A percentile compares a stretch with the other conserved stretches of the same genome.
Evolutionary conservation across 2,113 vertebrate species (phyloP).

Genomic region (Salvator merianae): DNA sequence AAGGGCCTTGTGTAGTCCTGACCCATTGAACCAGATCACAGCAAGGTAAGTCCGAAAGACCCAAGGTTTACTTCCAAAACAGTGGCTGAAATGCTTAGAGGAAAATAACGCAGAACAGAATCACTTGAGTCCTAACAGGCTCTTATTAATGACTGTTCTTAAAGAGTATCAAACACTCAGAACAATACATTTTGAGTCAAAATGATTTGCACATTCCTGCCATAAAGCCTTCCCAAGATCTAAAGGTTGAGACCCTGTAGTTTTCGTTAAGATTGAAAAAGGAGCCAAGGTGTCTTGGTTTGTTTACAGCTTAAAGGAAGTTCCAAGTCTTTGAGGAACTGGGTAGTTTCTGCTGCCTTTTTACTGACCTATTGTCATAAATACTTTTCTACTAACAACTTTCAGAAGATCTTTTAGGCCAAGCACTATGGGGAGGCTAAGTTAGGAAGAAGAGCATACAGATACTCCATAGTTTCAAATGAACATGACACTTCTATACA

Average conservation of each 20-base stretch:
- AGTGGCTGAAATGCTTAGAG: too few relatives aligned
- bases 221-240: background rate
- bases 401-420: background rate
- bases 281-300: background rate
- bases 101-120: too few relatives aligned
- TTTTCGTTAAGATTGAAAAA: background rate
- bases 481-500: background rate
- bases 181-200: too few relatives aligned
- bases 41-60: too few relatives aligned
- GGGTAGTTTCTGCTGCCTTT: background rate
- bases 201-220: background rate
- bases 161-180: too few relatives aligned
- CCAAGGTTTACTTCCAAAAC: too few relatives aligned
- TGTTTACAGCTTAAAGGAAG: background rate
- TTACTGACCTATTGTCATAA: background rate
- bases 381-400: background rate
- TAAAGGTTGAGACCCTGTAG: background rate
- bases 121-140: too few relatives aligned
- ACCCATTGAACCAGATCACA: too few relatives aligned
- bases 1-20: too few relatives aligned
- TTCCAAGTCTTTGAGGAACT: background rate
- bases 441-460: background rate
- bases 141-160: too few relatives aligned
- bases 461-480: background rate
- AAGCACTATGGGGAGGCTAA: background rate